phyloP scores from a whole-genome alignment of 2,888 invertebrate species.

The Caenorhabditis wallacei region DNA sequence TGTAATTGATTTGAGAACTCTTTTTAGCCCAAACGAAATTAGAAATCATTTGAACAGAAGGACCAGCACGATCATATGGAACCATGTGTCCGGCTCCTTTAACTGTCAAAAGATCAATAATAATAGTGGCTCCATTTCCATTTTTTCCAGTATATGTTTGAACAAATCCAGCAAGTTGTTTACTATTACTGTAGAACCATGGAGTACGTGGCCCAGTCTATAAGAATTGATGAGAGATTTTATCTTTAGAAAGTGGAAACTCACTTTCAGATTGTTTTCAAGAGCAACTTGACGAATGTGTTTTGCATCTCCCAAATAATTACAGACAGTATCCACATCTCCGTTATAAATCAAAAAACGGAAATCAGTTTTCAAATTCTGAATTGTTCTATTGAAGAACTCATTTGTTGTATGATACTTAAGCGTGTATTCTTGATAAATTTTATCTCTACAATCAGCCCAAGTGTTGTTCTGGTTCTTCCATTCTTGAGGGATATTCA shows the following conservation, averaged over 20 bases:
- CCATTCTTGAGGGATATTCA: slow-evolving; percentile 75
- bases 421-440: slow-evolving; percentile 70
- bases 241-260: not conserved
- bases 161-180: slow-evolving; percentile 77
- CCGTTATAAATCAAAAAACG: slow-evolving; percentile 80
- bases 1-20: slow-evolving; percentile 49
- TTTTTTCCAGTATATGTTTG: slow-evolving; percentile 71
- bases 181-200: slow-evolving; percentile 72
- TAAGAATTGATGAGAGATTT: slow-evolving; percentile 1
- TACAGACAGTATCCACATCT: slow-evolving; percentile 79
- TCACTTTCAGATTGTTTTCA: slow-evolving; percentile 51
- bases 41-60: slow-evolving; percentile 66
- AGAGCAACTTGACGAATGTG: slow-evolving; percentile 75
- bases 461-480: slow-evolving; percentile 68
- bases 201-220: slow-evolving; percentile 60
- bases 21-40: slow-evolving; percentile 59
- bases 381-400: slow-evolving; percentile 69
- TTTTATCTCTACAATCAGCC: slow-evolving; percentile 73
- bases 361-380: slow-evolving; percentile 70
- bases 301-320: slow-evolving; percentile 79
- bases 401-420: slow-evolving; percentile 70
- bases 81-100: slow-evolving; percentile 77
- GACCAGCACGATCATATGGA: slow-evolving; percentile 69
- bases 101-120: slow-evolving; percentile 77
- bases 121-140: slow-evolving; percentile 60